A percentile compares a stretch with the other conserved stretches of the same genome.
Conservation (phyloP, 2,888 invertebrate species). For the Taenaris catops region DNA sequence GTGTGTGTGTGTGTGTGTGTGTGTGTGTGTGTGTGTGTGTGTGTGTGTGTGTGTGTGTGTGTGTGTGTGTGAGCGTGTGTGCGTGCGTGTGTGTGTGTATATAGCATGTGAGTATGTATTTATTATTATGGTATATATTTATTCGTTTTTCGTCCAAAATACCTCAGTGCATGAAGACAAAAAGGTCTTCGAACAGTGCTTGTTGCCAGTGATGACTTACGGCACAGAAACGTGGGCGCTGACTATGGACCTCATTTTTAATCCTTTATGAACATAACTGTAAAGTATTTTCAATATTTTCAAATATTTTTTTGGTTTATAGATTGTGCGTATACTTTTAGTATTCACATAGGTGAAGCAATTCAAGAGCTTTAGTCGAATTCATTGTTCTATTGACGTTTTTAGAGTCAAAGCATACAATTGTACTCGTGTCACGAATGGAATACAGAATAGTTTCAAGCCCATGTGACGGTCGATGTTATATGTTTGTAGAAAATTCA, state of each 20-base stretch:
- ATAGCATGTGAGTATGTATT: not conserved
- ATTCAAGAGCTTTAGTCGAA: not conserved
- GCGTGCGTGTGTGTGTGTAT: no score
- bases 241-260: no score
- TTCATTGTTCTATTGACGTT: not conserved
- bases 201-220: no score
- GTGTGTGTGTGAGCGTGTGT: no score
- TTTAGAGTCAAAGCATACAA: not conserved
- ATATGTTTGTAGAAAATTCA: constrained; percentile 6
- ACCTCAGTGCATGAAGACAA: no score
- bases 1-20: no score
- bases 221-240: no score
- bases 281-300: not conserved
- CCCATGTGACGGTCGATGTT: constrained; percentile 4
- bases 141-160: not conserved
- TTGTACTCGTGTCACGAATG: constrained; percentile 2
- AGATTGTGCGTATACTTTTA: no score
- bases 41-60: no score
- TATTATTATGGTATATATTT: not conserved
- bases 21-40: no score
- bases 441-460: constrained; percentile 9
- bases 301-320: not conserved
- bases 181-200: no score
- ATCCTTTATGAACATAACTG: not conserved
- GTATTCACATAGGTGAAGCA: not conserved